These are phyloP conservation scores for Drosophila novamexicana DNA, from an alignment of 1,140 invertebrate species.

Conservation along the genomic window DNA sequence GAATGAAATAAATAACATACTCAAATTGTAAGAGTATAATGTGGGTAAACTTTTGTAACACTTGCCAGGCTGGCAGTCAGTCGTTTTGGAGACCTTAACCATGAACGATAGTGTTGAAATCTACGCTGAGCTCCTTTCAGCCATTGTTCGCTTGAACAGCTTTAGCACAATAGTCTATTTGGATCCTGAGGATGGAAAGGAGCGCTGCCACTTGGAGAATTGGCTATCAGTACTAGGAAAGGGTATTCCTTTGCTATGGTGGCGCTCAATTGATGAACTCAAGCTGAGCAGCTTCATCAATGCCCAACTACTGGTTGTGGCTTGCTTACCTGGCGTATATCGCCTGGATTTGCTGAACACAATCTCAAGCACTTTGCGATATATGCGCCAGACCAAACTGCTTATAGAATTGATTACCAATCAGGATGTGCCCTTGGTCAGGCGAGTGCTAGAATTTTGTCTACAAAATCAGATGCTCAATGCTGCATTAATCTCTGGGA, in stretches of 20 bases:
- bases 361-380: constrained; percentile 21
- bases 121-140: constrained; percentile 21
- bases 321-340: constrained; percentile 42
- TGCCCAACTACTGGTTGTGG: constrained; percentile 38
- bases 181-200: constrained; percentile 12
- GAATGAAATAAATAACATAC: background rate
- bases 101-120: constrained; percentile 26
- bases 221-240: background rate
- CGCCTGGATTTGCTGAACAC: constrained; percentile 28
- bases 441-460: constrained; percentile 30
- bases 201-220: constrained; percentile 14
- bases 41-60: background rate
- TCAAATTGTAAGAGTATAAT: background rate
- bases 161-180: constrained; percentile 34
- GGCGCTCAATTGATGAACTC: constrained; percentile 20
- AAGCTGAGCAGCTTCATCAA: constrained; percentile 21
- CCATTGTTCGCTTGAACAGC: constrained; percentile 13
- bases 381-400: constrained; percentile 47
- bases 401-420: constrained; percentile 42
- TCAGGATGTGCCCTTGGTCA: constrained; percentile 14
- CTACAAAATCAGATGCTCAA: constrained; percentile 50
- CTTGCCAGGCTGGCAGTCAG: background rate
- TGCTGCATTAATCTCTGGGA: constrained; percentile 20
- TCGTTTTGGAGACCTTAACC: background rate
- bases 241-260: constrained; percentile 23